Base-by-base conservation (phyloP, 2,888 invertebrate genomes). In the Mimachlamys varia region DNA sequence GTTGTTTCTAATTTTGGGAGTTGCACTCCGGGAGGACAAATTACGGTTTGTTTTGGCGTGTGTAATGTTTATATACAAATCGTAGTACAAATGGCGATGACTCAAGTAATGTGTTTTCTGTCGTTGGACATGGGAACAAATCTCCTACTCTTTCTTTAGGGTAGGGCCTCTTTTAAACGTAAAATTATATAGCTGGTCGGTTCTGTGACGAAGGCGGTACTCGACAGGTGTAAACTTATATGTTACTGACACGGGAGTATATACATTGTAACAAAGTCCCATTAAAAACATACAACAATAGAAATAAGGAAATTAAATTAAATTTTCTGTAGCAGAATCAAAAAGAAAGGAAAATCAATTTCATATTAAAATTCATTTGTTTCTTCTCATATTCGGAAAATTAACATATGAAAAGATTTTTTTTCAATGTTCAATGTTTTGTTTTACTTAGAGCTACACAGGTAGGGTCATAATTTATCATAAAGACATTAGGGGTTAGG, bases 61-160 rank as follows among this genome's bases (percentile, higher is more conserved):
- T 76, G 13, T 33, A 76, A 76, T 76, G 76, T 76, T 76, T 76
- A 76, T 76, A 76, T 76, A 76, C 76, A 76, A 76, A 76, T 76
- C 76, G 76, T 76, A 33, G 76, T 33, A 76, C 76, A 76, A 76
- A 27, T 27, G 27, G 33, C 33, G 76, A 76, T 76, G 76, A 76
- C 76, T 76, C 76, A 76, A 76, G 76, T 76, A 76, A 76, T 76
- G 76, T 33, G 33, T 76, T 76, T 33, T 27, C 33, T 27, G 76
- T 27, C 22, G 27, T 76, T 76, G 27, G 76, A 76, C 76, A 76
- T 76, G 76, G 27, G 76, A 76, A 76, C 76, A 76, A 15, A 76
- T 76, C 76, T 76, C 76, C 27, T 33, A 33, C 76, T 76, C 27
- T 76, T 76, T 22, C 76, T 27, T 33, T 27, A 76, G 76, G 76